Conservation (phyloP, 2,113 vertebrate species). For the Corythaixoides concolor region DNA sequence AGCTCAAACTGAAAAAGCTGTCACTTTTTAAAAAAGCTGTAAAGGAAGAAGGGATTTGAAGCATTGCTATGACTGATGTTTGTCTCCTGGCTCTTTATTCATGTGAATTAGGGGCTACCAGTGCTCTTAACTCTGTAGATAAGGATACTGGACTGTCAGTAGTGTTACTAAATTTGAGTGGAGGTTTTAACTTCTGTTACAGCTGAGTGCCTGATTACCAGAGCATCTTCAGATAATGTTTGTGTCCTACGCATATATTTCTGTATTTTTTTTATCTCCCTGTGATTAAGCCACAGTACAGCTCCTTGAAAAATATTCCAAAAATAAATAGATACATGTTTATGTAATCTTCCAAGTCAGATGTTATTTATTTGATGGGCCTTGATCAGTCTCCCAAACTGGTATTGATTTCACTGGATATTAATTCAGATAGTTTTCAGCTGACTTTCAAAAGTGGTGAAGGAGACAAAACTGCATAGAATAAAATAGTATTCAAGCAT, state of each 20-base stretch:
- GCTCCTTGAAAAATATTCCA: neutral
- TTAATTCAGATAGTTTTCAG: neutral
- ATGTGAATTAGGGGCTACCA: neutral
- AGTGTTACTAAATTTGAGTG: neutral
- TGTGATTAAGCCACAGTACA: neutral
- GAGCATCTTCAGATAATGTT: neutral
- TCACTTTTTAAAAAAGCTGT: neutral
- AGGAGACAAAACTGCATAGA: neutral
- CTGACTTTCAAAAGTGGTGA: neutral
- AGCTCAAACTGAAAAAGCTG: neutral
- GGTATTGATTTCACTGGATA: neutral
- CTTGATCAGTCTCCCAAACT: neutral
- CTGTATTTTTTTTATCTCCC: neutral
- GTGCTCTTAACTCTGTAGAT: neutral
- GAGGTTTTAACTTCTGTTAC: neutral
- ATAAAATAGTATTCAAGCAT: neutral
- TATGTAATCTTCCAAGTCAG: neutral
- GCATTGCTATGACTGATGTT: neutral
- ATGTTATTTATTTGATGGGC: neutral
- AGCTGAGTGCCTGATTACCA: neutral
- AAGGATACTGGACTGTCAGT: neutral
- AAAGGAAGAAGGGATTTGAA: neutral
- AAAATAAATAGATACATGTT: neutral
- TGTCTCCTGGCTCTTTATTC: neutral
- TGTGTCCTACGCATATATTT: neutral